Evolutionary conservation across 2,888 invertebrate genomes (phyloP).

Genomic region (Stramonita haemastoma): DNA sequence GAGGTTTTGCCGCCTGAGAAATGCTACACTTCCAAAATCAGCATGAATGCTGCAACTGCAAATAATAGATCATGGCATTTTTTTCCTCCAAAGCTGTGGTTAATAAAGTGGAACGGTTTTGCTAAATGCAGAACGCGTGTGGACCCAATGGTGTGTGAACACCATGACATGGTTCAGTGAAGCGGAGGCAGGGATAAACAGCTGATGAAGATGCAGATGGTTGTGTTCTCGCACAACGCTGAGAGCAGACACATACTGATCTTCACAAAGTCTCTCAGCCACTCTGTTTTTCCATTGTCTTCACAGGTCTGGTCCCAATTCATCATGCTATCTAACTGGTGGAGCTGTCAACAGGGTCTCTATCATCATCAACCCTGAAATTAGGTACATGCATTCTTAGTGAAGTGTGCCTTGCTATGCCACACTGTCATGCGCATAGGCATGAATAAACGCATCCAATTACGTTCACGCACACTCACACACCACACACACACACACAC

Average conservation of each 20-base stretch:
- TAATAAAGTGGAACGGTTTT: not conserved
- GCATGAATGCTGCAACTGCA: not conserved
- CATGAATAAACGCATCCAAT: not conserved
- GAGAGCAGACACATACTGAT: not conserved
- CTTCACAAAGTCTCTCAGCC: not conserved
- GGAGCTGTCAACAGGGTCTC: no score
- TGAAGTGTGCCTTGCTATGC: no score
- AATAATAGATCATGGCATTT: not conserved
- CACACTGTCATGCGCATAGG: no score
- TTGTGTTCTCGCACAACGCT: not conserved
- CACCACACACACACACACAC: not conserved
- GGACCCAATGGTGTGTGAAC: not conserved
- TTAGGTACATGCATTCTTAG: no score
- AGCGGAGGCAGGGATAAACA: slow-evolving; percentile 4
- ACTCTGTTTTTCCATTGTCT: not conserved
- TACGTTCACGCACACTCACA: not conserved
- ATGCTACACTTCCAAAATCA: not conserved
- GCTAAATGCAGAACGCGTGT: not conserved
- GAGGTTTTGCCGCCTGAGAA: not conserved
- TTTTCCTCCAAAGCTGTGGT: not conserved
- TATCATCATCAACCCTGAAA: no score
- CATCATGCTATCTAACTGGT: no score
- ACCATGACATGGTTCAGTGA: not conserved
- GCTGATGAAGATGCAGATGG: slow-evolving; percentile 1
- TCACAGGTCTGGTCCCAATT: no score